Evolutionary conservation across 2,888 invertebrate species (phyloP).

Genomic region (Quadroppia sp.): DNA sequence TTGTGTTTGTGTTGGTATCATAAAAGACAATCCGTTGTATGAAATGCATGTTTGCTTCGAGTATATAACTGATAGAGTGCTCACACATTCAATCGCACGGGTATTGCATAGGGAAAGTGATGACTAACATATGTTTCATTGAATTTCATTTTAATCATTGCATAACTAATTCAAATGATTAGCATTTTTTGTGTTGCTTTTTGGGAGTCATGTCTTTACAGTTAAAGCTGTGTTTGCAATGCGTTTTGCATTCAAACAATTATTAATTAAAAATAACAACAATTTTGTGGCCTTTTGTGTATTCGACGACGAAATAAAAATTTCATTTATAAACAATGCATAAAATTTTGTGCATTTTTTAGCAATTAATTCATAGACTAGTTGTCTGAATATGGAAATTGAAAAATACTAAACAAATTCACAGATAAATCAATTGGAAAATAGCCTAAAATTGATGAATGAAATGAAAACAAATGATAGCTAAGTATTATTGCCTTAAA

Average conservation of each 20-base stretch:
- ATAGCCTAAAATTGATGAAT: conserved; percentile 16
- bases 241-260: not conserved
- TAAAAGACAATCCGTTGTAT: too few species aligned
- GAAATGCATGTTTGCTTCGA: too few species aligned
- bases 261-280: not conserved
- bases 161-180: not conserved
- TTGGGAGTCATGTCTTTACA: not conserved
- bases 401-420: conserved; percentile 11
- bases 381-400: conserved; percentile 7
- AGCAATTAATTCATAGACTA: not conserved
- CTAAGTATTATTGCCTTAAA: conserved; percentile 18
- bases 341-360: conserved; percentile 10
- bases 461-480: not conserved
- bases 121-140: conserved; percentile 12
- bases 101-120: conserved; percentile 37
- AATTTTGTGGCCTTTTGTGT: not conserved
- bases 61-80: too few species aligned
- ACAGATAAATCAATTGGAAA: conserved; percentile 6
- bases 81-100: not conserved
- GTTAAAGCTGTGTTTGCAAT: not conserved
- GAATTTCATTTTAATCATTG: conserved; percentile 4
- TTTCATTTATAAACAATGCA: not conserved
- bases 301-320: not conserved
- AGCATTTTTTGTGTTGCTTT: not conserved
- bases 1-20: too few species aligned